Percentiles rank a stretch among this genome's conserved stretches.
These are phyloP conservation scores for Solenopsis fugax DNA, from an alignment of 1,140 invertebrate species.

Conservation along the genomic window DNA sequence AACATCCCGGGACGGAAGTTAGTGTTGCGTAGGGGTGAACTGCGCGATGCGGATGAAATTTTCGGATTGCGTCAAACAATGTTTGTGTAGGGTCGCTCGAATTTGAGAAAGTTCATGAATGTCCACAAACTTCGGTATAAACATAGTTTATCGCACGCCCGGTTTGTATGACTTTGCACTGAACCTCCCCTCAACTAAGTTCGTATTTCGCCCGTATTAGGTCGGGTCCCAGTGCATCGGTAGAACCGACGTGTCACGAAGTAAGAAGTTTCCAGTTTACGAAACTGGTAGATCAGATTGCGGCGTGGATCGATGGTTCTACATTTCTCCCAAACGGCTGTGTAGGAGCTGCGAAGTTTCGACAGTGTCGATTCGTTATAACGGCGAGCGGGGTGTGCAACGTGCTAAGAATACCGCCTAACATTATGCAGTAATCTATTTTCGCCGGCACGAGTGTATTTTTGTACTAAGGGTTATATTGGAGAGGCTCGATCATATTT, in stretches of 20 bases:
- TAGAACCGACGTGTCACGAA: constrained; percentile 58
- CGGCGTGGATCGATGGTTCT: constrained; percentile 51
- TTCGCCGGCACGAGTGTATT: not conserved
- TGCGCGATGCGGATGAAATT: constrained; percentile 49
- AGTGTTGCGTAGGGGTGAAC: no score
- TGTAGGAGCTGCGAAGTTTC: constrained; percentile 38
- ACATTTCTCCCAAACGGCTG: constrained; percentile 43
- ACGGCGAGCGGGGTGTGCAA: constrained; percentile 17
- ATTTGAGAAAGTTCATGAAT: constrained; percentile 66
- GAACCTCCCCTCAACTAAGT: constrained; percentile 44
- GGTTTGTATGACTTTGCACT: constrained; percentile 59
- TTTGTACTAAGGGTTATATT: not conserved
- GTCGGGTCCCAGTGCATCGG: constrained; percentile 56
- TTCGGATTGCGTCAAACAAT: constrained; percentile 62
- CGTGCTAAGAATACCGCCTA: constrained; percentile 52
- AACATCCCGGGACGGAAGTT: constrained; percentile 32
- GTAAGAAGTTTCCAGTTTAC: constrained; percentile 64
- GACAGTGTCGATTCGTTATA: constrained; percentile 57
- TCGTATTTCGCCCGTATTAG: constrained; percentile 58
- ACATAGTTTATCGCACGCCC: constrained; percentile 61
- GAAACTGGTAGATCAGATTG: constrained; percentile 65
- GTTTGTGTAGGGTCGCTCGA: constrained; percentile 50
- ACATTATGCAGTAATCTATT: constrained; percentile 36
- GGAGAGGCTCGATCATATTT: not conserved
- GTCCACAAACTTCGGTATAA: constrained; percentile 58